phyloP scores from a whole-genome alignment of 1,140 invertebrate species.

The Caenorhabditis elegans region WBcel235 BX284605.5:10048001-10048500 shows the following conservation, averaged over 20 bases:
- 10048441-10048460: not conserved
- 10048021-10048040: not conserved
- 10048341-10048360: not conserved
- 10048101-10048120: not conserved
- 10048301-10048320: not conserved
- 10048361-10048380: not conserved
- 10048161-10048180: not conserved
- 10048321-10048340: not conserved
- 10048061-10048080: constrained; percentile 15
- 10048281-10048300: constrained; percentile 21
- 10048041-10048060: not conserved
- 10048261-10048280: not conserved
- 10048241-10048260: not conserved
- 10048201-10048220: not conserved
- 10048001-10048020: not conserved
- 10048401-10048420: not conserved
- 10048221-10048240: too few species aligned
- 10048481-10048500: not conserved
- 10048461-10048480: not conserved
- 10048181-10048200: not conserved
- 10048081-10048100: constrained; percentile 9
- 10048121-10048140: not conserved
- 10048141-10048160: not conserved
- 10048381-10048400: constrained; percentile 16
- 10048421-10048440: not conserved